Evolutionary conservation across 2,113 vertebrate genomes (phyloP), one percentile per base, ranked within the genome.

Genomic region (Catagonus wagneri): DNA sequence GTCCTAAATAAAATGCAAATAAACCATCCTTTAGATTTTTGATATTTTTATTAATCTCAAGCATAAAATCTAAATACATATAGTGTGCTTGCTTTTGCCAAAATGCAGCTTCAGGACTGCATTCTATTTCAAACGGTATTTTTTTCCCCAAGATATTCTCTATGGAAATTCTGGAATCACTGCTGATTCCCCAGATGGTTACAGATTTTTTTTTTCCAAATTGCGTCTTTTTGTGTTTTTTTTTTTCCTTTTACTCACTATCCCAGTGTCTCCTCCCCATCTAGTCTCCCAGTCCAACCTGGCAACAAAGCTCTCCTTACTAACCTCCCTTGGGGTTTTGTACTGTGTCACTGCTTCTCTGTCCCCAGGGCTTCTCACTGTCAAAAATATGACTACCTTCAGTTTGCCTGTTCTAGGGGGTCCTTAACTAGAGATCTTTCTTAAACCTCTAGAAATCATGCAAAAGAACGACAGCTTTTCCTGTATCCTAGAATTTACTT

Each of bases 391-490:
- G 50, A 85, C 7, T 32, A 7, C 34, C 13, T 83, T 50, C 63
- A 34, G 23, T 58, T 44, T 36, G 6, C 34, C 36, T 15, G 65
- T 9, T 34, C 6, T 66, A 71, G n/a, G 2, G 17, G 4, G 63
- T 80, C 61, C 58, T 90, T 76, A n/a, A 78, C 15, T 34, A 72
- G 7, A 23, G n/a, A 19, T 91, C 19, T 54, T 90, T 84, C 25
- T 89, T 27, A 69, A 15, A 50, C 36, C 32, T 32, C 54, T 83
- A 75, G 27, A 71, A 78, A 2, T 92, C 60, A 58, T 76, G 8
- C 72, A 32, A 80, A 93, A 89, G 29, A 69, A 71, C 83, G 56
- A 52, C 39, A 72, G 29, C 7, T 74, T 89, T 95, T 86, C 36
- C 32, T 54, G 4, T 22, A 63, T 32, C 1, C 32, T 72, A 25